A percentile compares a stretch with the other conserved stretches of the same genome.
These are phyloP conservation scores for Pedicia rivosa DNA, from an alignment of 2,888 invertebrate genomes.

Conservation along the genomic window DNA sequence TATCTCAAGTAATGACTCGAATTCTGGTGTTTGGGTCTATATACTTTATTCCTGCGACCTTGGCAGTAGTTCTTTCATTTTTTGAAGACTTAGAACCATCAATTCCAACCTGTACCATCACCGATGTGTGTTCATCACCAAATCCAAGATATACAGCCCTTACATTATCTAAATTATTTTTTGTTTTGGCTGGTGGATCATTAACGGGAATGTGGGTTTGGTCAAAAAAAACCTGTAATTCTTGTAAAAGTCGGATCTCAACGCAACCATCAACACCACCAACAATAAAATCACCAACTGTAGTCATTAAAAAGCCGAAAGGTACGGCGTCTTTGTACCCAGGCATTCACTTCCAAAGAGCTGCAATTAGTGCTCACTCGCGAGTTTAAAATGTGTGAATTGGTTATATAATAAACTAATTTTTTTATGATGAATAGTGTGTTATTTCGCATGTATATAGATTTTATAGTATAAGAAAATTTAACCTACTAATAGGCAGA, in stretches of 20 bases:
- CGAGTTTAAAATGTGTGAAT: no score
- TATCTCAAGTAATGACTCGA: conserved; percentile 27
- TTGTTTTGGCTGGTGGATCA: conserved; percentile 26
- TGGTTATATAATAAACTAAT: no score
- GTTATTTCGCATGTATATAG: no score
- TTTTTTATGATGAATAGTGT: no score
- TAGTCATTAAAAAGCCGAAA: conserved; percentile 12
- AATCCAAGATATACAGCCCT: conserved; percentile 21
- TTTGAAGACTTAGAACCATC: conserved; percentile 22
- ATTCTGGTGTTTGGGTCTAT: conserved; percentile 26
- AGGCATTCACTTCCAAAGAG: no score
- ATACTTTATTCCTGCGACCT: conserved; percentile 25
- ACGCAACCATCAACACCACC: conserved; percentile 13
- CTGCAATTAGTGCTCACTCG: no score
- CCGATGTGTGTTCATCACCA: conserved; percentile 21
- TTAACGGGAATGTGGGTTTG: conserved; percentile 31
- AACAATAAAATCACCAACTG: conserved; percentile 15
- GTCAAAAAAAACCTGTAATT: conserved; percentile 30
- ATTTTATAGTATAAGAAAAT: no score
- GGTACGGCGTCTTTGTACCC: no score
- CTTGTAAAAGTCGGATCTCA: conserved; percentile 22
- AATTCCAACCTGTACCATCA: conserved; percentile 21
- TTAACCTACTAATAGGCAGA: no score
- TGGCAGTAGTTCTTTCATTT: conserved; percentile 22
- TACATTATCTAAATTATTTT: conserved; percentile 22